Conservation (phyloP, 2,797 vertebrate species). For the Tolypeutes matacus region DNA sequence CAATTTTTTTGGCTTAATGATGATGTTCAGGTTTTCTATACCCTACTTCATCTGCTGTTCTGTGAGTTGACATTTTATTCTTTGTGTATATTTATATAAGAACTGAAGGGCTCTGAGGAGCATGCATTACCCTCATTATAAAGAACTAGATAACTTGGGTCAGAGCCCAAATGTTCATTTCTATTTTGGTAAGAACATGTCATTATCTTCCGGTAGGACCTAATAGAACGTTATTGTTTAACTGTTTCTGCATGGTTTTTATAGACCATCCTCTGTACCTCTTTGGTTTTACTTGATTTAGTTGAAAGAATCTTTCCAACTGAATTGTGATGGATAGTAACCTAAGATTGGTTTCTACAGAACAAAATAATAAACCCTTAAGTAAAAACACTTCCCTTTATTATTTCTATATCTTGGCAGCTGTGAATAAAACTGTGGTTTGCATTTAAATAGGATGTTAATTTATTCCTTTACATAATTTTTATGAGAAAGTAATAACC, state of each 20-base stretch:
- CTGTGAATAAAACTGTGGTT: constrained; percentile 69
- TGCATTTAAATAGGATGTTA: constrained; percentile 74
- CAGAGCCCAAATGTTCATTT: constrained; percentile 27
- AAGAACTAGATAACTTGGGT: constrained; percentile 15
- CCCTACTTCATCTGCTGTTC: background rate
- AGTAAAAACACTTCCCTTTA: constrained; percentile 52
- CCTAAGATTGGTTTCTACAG: constrained; percentile 66
- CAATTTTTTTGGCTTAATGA: constrained; percentile 61
- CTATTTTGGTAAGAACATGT: constrained; percentile 67
- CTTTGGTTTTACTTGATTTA: constrained; percentile 57
- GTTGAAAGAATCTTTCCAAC: constrained; percentile 66
- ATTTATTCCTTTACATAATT: constrained; percentile 79
- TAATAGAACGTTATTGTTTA: constrained; percentile 20
- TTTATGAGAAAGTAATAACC: constrained; percentile 78
- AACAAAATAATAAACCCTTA: constrained; percentile 72
- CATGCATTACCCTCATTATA: background rate
- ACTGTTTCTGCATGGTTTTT: constrained; percentile 11
- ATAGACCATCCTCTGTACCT: background rate
- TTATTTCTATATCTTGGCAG: constrained; percentile 68
- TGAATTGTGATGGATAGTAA: constrained; percentile 64
- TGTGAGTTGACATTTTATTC: background rate
- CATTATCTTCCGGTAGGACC: constrained; percentile 10
- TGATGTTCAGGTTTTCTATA: background rate
- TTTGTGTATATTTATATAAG: background rate
- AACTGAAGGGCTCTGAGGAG: background rate